Evolutionary conservation across 2,113 vertebrate species (phyloP).

Genomic region (Podocnemis expansa): DNA sequence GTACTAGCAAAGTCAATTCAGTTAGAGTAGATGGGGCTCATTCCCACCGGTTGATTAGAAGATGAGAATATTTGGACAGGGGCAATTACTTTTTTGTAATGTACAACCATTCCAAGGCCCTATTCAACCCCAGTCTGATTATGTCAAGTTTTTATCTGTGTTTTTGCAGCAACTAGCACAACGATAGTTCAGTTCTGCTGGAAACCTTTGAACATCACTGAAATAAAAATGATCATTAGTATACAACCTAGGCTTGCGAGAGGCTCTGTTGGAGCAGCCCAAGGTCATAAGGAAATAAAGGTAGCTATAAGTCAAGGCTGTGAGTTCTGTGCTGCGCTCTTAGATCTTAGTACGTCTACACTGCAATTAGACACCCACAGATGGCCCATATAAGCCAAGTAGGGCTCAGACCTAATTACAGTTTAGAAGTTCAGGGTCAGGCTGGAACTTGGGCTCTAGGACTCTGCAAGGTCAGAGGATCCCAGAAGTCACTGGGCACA

Average conservation of each 20-base stretch:
- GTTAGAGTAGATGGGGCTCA: no score
- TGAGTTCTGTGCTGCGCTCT: background rate
- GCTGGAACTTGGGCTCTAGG: background rate
- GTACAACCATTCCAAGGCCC: no score
- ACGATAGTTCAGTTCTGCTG: background rate
- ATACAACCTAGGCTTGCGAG: background rate
- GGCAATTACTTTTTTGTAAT: no score
- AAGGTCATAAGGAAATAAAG: background rate
- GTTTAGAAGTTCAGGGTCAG: background rate
- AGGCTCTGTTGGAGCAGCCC: background rate
- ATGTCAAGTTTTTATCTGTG: no score
- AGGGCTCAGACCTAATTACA: no score
- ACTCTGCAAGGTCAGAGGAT: background rate
- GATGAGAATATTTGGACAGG: no score
- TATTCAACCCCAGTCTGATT: no score
- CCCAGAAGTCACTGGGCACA: background rate
- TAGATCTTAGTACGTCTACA: background rate
- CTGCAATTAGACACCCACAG: background rate
- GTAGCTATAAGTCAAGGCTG: background rate
- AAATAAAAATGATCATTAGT: background rate
- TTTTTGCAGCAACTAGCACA: background rate
- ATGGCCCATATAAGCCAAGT: no score
- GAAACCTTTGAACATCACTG: background rate
- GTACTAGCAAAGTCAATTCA: no score
- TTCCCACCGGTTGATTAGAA: no score